Conservation (phyloP, 1,140 invertebrate species). For the Dinothrombium tinctorium region DNA sequence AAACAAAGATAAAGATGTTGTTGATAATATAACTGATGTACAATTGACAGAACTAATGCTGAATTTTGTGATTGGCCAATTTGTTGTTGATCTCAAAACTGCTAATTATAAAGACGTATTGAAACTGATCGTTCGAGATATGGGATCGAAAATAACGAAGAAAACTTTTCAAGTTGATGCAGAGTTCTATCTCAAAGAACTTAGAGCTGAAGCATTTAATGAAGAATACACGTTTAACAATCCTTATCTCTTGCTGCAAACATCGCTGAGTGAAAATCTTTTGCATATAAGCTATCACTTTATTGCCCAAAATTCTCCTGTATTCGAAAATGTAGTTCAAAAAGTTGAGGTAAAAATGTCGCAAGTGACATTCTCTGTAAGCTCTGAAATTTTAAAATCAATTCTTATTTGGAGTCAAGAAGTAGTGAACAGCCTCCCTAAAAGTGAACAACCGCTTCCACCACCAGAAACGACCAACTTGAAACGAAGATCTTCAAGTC, state of each 20-base stretch:
- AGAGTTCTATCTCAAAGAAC: constrained; percentile 37
- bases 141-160: constrained; percentile 43
- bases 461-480: background rate
- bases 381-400: background rate
- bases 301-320: background rate
- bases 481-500: background rate
- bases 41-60: constrained; percentile 49
- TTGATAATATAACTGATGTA: constrained; percentile 15
- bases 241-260: background rate
- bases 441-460: too few relatives aligned
- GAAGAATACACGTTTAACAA: background rate
- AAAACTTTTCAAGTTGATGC: constrained; percentile 48
- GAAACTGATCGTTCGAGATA: constrained; percentile 26
- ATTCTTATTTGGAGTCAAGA: background rate
- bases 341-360: background rate
- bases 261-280: background rate
- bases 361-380: background rate
- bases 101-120: constrained; percentile 20
- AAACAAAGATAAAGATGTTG: constrained; percentile 9
- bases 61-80: constrained; percentile 42
- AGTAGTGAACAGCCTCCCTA: background rate
- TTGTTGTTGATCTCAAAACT: constrained; percentile 21
- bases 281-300: background rate
- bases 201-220: constrained; percentile 7
- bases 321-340: background rate